phyloP scores from a whole-genome alignment of 2,888 invertebrate species.

The Apamea monoglypha region DNA sequence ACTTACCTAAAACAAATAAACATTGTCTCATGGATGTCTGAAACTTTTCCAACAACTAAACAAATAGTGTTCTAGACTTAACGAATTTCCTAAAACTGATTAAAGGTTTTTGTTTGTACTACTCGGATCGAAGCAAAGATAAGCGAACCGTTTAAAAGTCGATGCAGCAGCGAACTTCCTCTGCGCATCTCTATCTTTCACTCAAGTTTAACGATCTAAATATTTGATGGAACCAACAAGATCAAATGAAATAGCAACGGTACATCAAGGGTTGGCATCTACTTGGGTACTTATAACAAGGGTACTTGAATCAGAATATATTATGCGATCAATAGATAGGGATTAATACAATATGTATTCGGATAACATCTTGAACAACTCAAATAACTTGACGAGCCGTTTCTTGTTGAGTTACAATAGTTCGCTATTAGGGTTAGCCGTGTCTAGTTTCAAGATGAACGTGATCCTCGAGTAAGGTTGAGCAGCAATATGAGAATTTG shows the following conservation, averaged over 20 bases:
- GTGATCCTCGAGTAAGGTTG: conserved; percentile 31
- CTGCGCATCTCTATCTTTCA: conserved; percentile 78
- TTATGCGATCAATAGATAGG: conserved; percentile 83
- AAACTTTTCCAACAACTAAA: conserved; percentile 27
- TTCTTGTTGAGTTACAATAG: conserved; percentile 60
- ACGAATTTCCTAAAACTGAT: conserved; percentile 62
- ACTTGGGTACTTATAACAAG: conserved; percentile 85
- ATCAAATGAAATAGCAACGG: conserved; percentile 86
- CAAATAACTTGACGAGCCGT: conserved; percentile 65
- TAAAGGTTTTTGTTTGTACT: conserved; percentile 62
- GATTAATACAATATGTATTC: conserved; percentile 71
- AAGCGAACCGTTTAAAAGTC: conserved; percentile 67
- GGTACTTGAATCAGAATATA: conserved; percentile 86
- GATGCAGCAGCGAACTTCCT: conserved; percentile 77
- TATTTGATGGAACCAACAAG: conserved; percentile 88
- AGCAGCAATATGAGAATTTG: conserved; percentile 49
- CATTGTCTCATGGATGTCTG: not conserved
- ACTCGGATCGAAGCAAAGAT: conserved; percentile 49
- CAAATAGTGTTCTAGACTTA: conserved; percentile 50
- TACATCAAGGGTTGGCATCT: conserved; percentile 74
- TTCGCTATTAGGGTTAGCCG: conserved; percentile 51
- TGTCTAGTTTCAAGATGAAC: conserved; percentile 58
- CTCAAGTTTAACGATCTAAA: conserved; percentile 87
- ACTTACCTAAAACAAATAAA: not conserved
- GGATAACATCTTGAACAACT: conserved; percentile 70